Conservation (phyloP, 2,888 invertebrate genomes). For the Synergus umbraculus region DNA sequence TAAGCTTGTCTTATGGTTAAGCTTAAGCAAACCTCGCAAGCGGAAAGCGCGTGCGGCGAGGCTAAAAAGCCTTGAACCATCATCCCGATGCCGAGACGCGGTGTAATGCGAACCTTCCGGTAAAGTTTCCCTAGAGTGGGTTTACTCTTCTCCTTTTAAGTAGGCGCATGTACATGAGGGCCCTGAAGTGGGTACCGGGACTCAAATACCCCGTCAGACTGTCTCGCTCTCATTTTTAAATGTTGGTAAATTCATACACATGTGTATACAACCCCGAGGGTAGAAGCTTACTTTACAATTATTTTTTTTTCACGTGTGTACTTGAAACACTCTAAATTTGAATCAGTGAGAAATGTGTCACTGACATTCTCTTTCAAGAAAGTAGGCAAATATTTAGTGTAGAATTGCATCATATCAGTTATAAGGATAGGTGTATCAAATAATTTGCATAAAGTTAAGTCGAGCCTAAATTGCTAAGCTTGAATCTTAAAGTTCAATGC, state of each 20-base stretch:
- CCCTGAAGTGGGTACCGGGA: constrained; percentile 46
- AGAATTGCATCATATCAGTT: neutral
- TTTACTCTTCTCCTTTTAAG: constrained; percentile 49
- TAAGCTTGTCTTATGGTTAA: constrained; percentile 55
- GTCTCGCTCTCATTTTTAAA: constrained; percentile 35
- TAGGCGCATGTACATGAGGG: constrained; percentile 53
- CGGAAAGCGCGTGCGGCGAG: constrained; percentile 58
- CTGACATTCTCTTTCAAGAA: too few relatives aligned
- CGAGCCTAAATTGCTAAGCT: neutral
- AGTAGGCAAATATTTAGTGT: neutral
- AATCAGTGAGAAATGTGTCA: too few relatives aligned
- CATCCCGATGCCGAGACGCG: constrained; percentile 49
- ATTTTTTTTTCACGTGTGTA: neutral
- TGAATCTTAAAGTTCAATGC: neutral
- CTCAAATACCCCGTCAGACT: constrained; percentile 52
- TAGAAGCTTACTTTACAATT: neutral
- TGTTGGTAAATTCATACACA: constrained; percentile 40
- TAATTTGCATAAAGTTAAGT: neutral
- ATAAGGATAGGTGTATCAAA: neutral
- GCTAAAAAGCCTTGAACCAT: constrained; percentile 47
- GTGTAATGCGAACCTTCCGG: constrained; percentile 62
- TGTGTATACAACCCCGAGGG: constrained; percentile 11
- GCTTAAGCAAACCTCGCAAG: constrained; percentile 59
- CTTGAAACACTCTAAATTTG: too few relatives aligned
- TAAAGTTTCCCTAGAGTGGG: constrained; percentile 58